Base-by-base conservation (phyloP, 2,113 vertebrate genomes). In the Neotragus moschatus region DNA sequence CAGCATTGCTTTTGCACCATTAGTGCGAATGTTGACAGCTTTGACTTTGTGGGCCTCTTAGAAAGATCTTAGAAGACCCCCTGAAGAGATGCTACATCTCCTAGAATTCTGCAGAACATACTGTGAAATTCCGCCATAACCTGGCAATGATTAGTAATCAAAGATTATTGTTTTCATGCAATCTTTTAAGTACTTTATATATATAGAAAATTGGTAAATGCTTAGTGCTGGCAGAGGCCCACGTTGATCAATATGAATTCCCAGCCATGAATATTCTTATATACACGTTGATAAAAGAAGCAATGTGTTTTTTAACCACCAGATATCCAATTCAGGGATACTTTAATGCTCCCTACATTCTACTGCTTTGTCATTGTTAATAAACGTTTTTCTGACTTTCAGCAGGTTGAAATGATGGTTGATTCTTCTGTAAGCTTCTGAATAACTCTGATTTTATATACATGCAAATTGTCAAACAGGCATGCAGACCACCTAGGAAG, bases 401-500 rank as follows among this genome's bases (percentile, higher is more conserved):
- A 90, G 30, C 19, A 92, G 45, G 1, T 90, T 56, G 16, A 6
- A 60, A 70, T 58, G 70, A 90, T 81, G 39, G 39, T 55, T 95
- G 95, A 85, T 97, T 92, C n/a, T 84, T 84, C 19, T 33, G 6
- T 53, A 6, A 7, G 2, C 3, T 66, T 92, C 84, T 49, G 45
- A 97, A 58, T 90, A 88, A 94, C 49, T 87, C 26, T 70, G 15
- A 63, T 80, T 95, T 96, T 82, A 85, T 88, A 33, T 39, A 70
- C 43, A 93, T 89, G 51, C 47, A 61, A 66, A 36, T 61, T 53
- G 30, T 96, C 51, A 87, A 77, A 80, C 5, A 84, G 56, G 47
- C 66, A 28, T 55, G 94, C 26, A 95, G 88, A 73, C 94, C 94
- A 91, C 96, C 93, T 85, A 90, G 58, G 61, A 90, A 94, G 79